Percentiles rank a stretch among this genome's conserved stretches.
phyloP scores from a whole-genome alignment of 2,113 vertebrate genomes.

The Pterocles orientalis region DNA sequence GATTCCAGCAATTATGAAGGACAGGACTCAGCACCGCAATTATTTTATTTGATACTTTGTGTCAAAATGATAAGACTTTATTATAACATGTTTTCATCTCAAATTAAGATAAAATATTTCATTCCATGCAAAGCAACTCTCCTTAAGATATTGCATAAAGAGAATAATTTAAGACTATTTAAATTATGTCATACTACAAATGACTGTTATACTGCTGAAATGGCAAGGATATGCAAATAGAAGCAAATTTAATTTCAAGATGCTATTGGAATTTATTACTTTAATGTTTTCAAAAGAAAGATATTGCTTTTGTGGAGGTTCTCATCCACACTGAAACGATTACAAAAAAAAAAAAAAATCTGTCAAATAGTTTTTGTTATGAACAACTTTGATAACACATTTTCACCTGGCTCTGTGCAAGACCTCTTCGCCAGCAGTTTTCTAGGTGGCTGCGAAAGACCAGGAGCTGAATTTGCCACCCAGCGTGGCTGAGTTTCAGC shows the following conservation, averaged over 20 bases:
- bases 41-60: not conserved
- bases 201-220: not conserved
- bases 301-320: not conserved
- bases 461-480: not conserved
- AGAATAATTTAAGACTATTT: not conserved
- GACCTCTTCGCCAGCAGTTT: not conserved
- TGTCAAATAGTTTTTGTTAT: not conserved
- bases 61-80: not conserved
- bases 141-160: not conserved
- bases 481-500: not conserved
- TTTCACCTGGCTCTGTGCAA: not conserved
- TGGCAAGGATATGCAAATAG: not conserved
- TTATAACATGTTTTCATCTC: not conserved
- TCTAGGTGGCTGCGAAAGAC: not conserved
- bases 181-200: not conserved
- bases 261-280: not conserved
- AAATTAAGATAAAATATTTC: not conserved
- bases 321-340: not conserved
- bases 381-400: not conserved
- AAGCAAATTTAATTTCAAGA: not conserved
- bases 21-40: not conserved
- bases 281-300: not conserved
- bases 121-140: not conserved
- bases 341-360: not conserved
- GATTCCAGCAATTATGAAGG: not conserved